These are phyloP conservation scores for Mylabris phalerata DNA, from an alignment of 1,140 invertebrate species.

Conservation along the genomic window DNA sequence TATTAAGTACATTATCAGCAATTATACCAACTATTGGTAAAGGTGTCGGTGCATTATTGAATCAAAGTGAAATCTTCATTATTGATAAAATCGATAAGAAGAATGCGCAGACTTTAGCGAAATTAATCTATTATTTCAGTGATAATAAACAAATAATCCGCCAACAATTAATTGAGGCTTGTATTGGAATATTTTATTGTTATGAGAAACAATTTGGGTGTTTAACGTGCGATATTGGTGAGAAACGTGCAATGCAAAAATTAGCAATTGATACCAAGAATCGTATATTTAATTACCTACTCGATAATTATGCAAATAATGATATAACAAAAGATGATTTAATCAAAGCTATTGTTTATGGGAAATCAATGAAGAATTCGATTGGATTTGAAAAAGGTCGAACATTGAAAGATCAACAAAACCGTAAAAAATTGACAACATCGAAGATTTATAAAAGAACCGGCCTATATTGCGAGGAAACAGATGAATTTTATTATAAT, in stretches of 20 bases:
- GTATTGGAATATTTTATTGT: constrained; percentile 12
- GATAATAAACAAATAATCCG: constrained; percentile 9
- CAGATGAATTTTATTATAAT: constrained; percentile 1
- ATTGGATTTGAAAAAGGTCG: not conserved
- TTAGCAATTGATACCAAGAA: constrained; percentile 18
- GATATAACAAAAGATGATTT: constrained; percentile 5
- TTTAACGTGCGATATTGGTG: constrained; percentile 15
- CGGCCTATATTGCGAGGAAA: not conserved
- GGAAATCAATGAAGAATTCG: not conserved
- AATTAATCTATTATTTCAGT: constrained; percentile 17
- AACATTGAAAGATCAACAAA: not conserved
- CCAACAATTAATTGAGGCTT: constrained; percentile 4
- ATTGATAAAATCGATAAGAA: constrained; percentile 14
- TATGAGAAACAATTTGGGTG: constrained; percentile 15
- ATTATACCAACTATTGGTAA: constrained; percentile 7
- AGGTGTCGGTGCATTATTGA: constrained; percentile 1
- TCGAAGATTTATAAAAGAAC: not conserved
- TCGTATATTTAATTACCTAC: constrained; percentile 13
- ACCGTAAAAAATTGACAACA: not conserved
- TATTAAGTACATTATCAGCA: not conserved
- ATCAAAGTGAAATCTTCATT: constrained; percentile 2
- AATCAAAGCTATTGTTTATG: constrained; percentile 5
- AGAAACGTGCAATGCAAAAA: constrained; percentile 19
- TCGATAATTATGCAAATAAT: not conserved
- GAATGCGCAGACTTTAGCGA: constrained; percentile 4